These are phyloP conservation scores for Leptinotarsa defecta DNA, from an alignment of 1,140 invertebrate genomes.

Conservation along the genomic window DNA sequence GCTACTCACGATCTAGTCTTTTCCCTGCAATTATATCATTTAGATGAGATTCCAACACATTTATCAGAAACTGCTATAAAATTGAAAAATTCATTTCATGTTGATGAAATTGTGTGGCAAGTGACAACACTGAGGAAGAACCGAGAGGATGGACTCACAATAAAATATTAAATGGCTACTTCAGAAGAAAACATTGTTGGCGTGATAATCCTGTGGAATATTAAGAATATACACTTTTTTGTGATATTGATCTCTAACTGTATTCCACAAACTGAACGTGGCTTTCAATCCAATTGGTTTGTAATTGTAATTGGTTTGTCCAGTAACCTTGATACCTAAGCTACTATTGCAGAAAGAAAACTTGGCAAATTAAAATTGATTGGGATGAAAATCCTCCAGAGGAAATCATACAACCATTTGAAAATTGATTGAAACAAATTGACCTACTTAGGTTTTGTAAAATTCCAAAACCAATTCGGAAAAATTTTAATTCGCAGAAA, in stretches of 20 bases:
- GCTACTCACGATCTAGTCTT: not conserved
- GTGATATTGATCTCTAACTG: not conserved
- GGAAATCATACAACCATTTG: not conserved
- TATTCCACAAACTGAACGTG: not conserved
- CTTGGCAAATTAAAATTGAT: conserved; percentile 31
- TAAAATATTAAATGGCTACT: not conserved
- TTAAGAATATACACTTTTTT: not conserved
- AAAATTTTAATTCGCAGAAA: not conserved
- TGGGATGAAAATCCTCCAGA: conserved; percentile 37
- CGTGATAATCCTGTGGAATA: not conserved
- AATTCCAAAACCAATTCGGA: not conserved
- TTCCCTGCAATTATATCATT: not conserved
- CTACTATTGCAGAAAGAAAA: conserved; percentile 38
- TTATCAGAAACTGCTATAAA: not conserved
- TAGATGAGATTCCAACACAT: not conserved
- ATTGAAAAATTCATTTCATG: not conserved
- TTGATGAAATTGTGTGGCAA: not conserved
- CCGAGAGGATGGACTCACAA: not conserved
- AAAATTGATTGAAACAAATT: not conserved
- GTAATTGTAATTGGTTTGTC: too few species aligned
- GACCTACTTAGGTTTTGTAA: not conserved
- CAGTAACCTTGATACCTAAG: conserved; percentile 36
- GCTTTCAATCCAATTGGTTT: conserved; percentile 44
- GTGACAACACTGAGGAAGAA: not conserved
- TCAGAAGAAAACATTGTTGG: conserved; percentile 29